Base-by-base conservation (phyloP, 2,113 vertebrate genomes). In the Oxygymnocypris stewartii region DNA sequence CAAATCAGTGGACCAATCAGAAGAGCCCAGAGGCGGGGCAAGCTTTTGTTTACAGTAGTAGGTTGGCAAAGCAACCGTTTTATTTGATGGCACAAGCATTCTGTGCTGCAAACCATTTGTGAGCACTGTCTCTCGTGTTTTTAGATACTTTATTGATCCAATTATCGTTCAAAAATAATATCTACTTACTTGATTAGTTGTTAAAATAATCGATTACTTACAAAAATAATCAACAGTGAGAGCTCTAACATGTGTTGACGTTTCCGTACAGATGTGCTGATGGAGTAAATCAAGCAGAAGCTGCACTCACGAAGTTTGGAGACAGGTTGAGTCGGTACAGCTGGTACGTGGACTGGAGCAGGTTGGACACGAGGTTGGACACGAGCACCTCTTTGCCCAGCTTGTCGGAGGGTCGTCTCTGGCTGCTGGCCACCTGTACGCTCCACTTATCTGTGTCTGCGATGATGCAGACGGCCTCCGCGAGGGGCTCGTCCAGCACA, bases 361-460 rank as follows among this genome's bases (percentile, higher is more conserved):
- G 93, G 90, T 94, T 96, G 91, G 98, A 98, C 51, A 99, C 95
- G 12, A 99, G 96, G 90, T 95, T 98, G 40, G 98, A 99, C 90
- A 99, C 98, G 85, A 99, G 90, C 59, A 99, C 98, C 90, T 99
- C 98, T 88, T 99, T 97, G 87, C 98, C 98, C 69, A 99, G 92
- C 90, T 97, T 98, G 90, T 99, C 98, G 0, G 96, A 97, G 89
- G 94, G 91, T 81, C 98, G 88, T 57, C 98, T 96, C 94, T 99
- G 98, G 87, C 97, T 99, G 93, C 98, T 99, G 89, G 97, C 97
- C 92, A 99, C 95, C 93, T 99, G 98, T 86, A 99, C 98, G 0
- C 96, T 97, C 98, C 98, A 99, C 80, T 97, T 97, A 92, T 99
- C 98, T 0, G 95, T 97, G 94, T 99, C 98, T 92, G 98, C 98